These are phyloP conservation scores for Amaurobius ferox DNA, from an alignment of 2,888 invertebrate genomes.

Conservation along the genomic window DNA sequence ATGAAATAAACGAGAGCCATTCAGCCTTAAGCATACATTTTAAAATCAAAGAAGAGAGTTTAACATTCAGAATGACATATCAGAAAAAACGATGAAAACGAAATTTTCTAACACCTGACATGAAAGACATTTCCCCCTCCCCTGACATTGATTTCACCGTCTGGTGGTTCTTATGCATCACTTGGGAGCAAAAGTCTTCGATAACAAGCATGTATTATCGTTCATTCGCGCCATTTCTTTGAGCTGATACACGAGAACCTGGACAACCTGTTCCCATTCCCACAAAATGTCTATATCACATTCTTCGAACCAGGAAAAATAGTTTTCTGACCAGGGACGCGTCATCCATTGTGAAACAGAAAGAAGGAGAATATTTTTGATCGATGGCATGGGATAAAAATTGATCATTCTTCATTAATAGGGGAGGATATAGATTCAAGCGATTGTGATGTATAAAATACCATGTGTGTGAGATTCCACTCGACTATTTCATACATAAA, in stretches of 20 bases:
- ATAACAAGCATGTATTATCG: slow-evolving; percentile 8
- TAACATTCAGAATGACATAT: too few species aligned
- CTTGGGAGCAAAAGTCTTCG: background rate
- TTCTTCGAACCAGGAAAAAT: slow-evolving; percentile 1
- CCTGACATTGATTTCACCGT: background rate
- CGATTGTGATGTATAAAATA: too few species aligned
- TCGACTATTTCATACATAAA: too few species aligned
- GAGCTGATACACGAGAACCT: background rate
- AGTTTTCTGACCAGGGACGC: slow-evolving; percentile 4
- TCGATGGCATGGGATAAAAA: background rate
- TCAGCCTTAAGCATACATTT: too few species aligned
- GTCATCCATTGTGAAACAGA: background rate
- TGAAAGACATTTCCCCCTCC: background rate
- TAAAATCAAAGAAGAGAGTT: too few species aligned
- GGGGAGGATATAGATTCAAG: too few species aligned
- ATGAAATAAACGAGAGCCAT: too few species aligned
- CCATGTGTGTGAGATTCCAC: too few species aligned
- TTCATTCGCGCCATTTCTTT: slow-evolving; percentile 11
- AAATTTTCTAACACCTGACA: too few species aligned
- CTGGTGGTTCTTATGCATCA: background rate
- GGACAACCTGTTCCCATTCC: background rate
- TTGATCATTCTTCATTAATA: background rate
- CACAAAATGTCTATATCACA: background rate
- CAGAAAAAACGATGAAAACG: too few species aligned
- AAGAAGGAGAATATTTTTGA: background rate